Base-by-base conservation (phyloP, 2,797 vertebrate species). In the Apogon hyalosoma region DNA sequence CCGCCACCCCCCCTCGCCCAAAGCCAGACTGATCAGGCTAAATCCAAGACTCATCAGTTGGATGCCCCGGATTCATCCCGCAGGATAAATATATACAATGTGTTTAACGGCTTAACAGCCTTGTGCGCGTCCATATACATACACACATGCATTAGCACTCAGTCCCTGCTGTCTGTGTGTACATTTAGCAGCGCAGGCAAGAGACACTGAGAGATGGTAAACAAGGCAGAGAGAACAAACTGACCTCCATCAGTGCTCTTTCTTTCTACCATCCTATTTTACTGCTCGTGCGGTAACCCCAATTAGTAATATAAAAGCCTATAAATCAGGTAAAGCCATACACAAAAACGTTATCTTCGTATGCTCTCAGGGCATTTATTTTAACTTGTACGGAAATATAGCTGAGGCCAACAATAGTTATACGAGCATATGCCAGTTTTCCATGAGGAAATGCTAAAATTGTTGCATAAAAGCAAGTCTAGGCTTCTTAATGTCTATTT, bases 21-120 rank as follows among this genome's bases (percentile, higher is more conserved):
- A 85, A 88, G 84, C 81, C 82, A 84, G 80, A 87, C 86, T 87
- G 83, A 87, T 88, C 86, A 61, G 73, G 74, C 77, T 89, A 83
- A 91, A 89, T 78, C 86, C 84, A 85, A 89, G 87, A 86, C 88
- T 90, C 87, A 80, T 90, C 89, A 88, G 87, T 80, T 69, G 77
- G 85, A 86, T 88, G 88, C 78, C 79, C 80, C 48, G 75, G 72
- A 90, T 90, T 89, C 80, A 88, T 86, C 79, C 75, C 75, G 69
- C 21, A 71, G 80, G 83, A 91, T 87, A 90, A 89, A 88, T 85
- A 86, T 84, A 90, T 87, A 88, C 86, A 85, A 85, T 86, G 86
- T 86, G 85, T 89, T 88, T 86, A 90, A 87, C 52, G 52, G 87
- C 88, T 90, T 90, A 90, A 82, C 69, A 1, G 70, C 68, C 43